phyloP scores from a whole-genome alignment of 2,113 vertebrate species.

The Sus scrofa region DNA sequence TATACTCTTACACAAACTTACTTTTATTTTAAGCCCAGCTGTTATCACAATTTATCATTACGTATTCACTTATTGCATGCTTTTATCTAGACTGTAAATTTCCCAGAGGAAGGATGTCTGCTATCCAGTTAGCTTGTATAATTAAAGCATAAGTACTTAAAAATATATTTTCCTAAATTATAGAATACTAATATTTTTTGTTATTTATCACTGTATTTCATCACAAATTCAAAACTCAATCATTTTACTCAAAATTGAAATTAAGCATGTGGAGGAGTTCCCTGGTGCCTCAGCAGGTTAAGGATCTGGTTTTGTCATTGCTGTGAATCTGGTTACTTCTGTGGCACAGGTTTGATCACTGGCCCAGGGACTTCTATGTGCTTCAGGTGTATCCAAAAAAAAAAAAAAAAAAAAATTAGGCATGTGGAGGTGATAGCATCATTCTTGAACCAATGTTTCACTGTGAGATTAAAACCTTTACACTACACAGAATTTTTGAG shows the following conservation, averaged over 20 bases:
- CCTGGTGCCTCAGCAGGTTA: too few relatives aligned
- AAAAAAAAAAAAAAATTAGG: constrained; percentile 21
- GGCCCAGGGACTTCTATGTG: too few relatives aligned
- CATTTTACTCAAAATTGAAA: not conserved
- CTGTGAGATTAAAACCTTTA: not conserved
- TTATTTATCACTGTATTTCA: not conserved
- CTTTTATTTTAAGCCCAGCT: not conserved
- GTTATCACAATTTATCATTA: not conserved
- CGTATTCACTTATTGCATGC: not conserved
- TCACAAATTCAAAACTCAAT: not conserved
- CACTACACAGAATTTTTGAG: not conserved
- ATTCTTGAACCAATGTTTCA: not conserved
- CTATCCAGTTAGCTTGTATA: not conserved
- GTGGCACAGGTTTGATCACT: too few relatives aligned
- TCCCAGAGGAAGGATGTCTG: not conserved
- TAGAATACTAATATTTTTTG: not conserved
- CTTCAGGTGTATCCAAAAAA: too few relatives aligned
- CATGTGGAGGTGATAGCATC: not conserved
- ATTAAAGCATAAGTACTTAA: not conserved
- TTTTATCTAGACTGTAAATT: not conserved
- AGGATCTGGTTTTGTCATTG: too few relatives aligned
- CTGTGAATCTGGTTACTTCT: too few relatives aligned
- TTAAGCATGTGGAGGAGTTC: not conserved
- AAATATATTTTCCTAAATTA: not conserved
- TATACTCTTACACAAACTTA: not conserved